Evolutionary conservation across 2,113 vertebrate genomes (phyloP), one percentile per base, ranked within the genome.

Genomic region (Raja brachyura): DNA sequence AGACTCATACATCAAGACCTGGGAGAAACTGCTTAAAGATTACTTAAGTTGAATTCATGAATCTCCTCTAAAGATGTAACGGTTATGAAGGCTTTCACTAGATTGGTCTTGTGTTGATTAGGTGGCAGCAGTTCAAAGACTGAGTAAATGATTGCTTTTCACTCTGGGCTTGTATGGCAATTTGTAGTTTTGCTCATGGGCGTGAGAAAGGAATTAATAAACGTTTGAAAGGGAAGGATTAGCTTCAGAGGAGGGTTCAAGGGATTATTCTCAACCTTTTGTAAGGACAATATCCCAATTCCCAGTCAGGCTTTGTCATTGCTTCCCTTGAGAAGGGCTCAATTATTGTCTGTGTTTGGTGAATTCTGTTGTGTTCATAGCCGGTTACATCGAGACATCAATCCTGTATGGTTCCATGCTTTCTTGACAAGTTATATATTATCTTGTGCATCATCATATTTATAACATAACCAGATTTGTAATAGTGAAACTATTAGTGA

Each of bases 71-170:
- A 88, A 88, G 59, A 4, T 0, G n/a, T 28, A 31, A 59, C 0
- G n/a, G 28, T 66, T 1, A 7, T 63, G 59, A 63, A 31, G 59
- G 83, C 28, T 63, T 88, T 66, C 61, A 88, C 59, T 66, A 18
- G 61, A 66, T 88, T 28, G 31, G 83, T 31, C 59, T 31, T 88
- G 11, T 88, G n/a, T 61, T n/a, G n/a, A 88, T 88, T 63, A 33
- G 28, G 59, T n/a, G 54, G 6, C 61, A 9, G 11, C 59, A 0
- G 18, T 59, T 88, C 59, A 63, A 18, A 63, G 59, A 18, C 59
- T 63, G 31, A 88, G 61, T 88, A 88, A 63, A 88, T n/a, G 14
- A n/a, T n/a, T 86, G 83, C 83, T 16, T 86, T 63, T 59, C 61
- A 5, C 61, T n/a, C n/a, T 31, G 11, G 7, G 16, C 83, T n/a